These are phyloP conservation scores for Thunnus thynnus DNA, from an alignment of 2,113 vertebrate species.

Conservation along the genomic window DNA sequence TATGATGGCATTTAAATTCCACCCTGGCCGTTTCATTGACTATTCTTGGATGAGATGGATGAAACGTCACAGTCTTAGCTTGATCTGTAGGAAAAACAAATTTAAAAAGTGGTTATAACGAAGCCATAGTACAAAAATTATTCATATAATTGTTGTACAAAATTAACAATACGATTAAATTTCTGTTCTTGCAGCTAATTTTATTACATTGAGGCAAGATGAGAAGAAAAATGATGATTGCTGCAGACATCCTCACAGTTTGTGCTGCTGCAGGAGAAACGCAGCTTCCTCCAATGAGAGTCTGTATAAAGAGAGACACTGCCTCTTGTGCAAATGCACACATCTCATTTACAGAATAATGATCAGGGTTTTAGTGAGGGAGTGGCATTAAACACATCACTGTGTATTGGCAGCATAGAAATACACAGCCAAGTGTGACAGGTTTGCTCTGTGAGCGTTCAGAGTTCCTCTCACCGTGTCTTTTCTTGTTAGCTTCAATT, in stretches of 20 bases:
- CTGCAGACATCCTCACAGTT: slow-evolving; percentile 19
- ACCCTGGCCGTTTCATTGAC: not conserved
- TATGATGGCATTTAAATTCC: slow-evolving; percentile 60
- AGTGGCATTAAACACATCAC: slow-evolving; percentile 58
- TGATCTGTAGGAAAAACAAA: slow-evolving; percentile 43
- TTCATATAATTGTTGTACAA: not conserved
- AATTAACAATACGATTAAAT: not conserved
- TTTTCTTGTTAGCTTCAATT: slow-evolving; percentile 49
- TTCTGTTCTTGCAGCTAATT: not conserved
- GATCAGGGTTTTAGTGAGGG: slow-evolving; percentile 57
- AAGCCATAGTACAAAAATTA: not conserved
- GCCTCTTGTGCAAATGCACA: not conserved
- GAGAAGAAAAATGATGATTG: slow-evolving; percentile 38
- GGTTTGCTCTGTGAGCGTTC: slow-evolving; percentile 17
- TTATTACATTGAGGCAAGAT: slow-evolving; percentile 49
- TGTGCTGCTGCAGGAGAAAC: not conserved
- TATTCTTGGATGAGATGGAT: slow-evolving; percentile 25
- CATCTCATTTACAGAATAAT: not conserved
- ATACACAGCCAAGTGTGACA: slow-evolving; percentile 74
- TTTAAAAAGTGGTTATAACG: slow-evolving; percentile 1
- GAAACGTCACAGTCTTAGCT: slow-evolving; percentile 39
- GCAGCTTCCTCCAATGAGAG: not conserved
- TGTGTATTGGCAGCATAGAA: slow-evolving; percentile 80
- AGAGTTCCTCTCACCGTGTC: slow-evolving; percentile 41
- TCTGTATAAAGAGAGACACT: not conserved